Evolutionary conservation across 2,888 invertebrate genomes (phyloP), one percentile per base, ranked within the genome.

Genomic region (Sphaeridia pumilis): DNA sequence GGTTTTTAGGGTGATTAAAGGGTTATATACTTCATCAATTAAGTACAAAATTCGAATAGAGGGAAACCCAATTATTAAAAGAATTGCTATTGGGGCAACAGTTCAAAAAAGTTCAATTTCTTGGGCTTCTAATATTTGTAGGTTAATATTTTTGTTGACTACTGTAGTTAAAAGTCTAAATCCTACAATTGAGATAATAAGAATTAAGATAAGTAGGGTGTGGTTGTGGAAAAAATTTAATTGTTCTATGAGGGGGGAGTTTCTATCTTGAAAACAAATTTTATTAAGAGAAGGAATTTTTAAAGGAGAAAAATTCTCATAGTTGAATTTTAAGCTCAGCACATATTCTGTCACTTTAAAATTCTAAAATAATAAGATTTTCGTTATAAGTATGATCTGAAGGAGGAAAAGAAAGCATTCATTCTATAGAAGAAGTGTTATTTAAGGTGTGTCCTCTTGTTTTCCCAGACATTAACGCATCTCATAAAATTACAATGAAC

Each of bases 171-270:
- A 75, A 71, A 79, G 67, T 67, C 78, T 55, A 45, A 47, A 79
- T 0, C 75, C 66, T 21, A 80, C 77, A 73, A 78, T 68, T 63
- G 74, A 69, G 58, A 76, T 76, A 74, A 80, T 80, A 73, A 79
- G 75, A 61, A 76, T 69, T 69, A 79, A 68, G 72, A 80, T 76
- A 71, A 78, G 67, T 72, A 80, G 65, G 2, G 76, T 72, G 64
- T 78, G 76, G 69, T 80, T 79, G 67, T 80, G 78, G 65, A 80
- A 80, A 67, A 77, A 78, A 66, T 73, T 75, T 71, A 80, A 71
- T 75, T 79, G 77, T 77, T 79, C 78, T 76, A 81, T 81, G 70
- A 79, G 68, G 35, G 78, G 78, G 0, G 79, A 79, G 43, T 73
- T 71, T 64, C 76, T 70, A 72, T 81, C 76, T 78, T 79, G 79